Conservation (phyloP, 2,888 invertebrate species). For the Chrysina gloriosa region DNA sequence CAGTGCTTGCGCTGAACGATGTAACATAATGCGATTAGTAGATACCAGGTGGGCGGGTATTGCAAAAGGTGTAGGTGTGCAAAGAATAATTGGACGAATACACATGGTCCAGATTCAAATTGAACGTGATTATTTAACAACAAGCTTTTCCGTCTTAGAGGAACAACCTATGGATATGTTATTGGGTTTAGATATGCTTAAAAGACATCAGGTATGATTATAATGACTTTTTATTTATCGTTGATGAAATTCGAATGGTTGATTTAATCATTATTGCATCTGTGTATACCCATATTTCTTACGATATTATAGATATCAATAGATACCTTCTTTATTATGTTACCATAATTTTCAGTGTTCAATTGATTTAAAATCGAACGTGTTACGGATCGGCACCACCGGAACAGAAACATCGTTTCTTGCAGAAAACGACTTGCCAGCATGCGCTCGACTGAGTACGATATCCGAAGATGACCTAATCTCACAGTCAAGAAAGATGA, state of each 20-base stretch:
- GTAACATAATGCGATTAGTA: constrained; percentile 89
- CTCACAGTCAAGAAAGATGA: constrained; percentile 66
- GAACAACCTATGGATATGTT: constrained; percentile 99
- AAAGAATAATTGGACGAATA: constrained; percentile 94
- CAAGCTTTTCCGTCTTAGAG: constrained; percentile 96
- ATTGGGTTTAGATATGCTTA: constrained; percentile 96
- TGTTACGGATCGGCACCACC: constrained; percentile 93
- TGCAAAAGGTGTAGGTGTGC: constrained; percentile 97
- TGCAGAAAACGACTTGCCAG: constrained; percentile 78
- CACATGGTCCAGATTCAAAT: constrained; percentile 98
- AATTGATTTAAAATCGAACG: constrained; percentile 90
- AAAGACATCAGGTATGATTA: constrained; percentile 85
- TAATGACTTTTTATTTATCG: background rate
- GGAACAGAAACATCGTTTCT: constrained; percentile 92
- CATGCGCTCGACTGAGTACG: constrained; percentile 84
- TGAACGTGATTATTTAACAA: constrained; percentile 91
- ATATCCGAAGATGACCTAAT: constrained; percentile 73
- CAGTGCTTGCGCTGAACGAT: constrained; percentile 92
- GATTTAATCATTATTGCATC: background rate
- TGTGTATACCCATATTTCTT: background rate
- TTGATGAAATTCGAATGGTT: background rate
- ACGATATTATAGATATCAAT: background rate
- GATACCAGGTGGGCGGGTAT: constrained; percentile 96
- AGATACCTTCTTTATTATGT: too few species aligned
- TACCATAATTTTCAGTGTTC: constrained; percentile 78